Percentiles rank a stretch among this genome's conserved stretches.
These are phyloP conservation scores for Copsychus sechellarum DNA, from an alignment of 2,113 vertebrate species.

Conservation along the genomic window DNA sequence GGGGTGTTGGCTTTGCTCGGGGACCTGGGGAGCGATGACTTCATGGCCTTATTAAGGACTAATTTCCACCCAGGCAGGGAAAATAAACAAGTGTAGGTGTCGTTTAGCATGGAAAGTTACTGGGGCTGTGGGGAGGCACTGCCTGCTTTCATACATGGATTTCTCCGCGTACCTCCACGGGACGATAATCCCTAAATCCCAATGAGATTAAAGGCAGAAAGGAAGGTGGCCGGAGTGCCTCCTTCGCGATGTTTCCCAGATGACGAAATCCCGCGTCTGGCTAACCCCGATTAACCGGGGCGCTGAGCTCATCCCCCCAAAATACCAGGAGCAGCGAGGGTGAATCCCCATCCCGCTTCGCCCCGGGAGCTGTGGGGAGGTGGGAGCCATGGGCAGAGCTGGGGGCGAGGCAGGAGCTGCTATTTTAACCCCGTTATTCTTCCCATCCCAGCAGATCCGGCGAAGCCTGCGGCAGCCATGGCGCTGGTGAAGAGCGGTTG, in stretches of 20 bases:
- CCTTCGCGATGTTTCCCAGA: neutral
- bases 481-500: constrained; percentile 90
- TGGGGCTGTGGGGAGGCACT: neutral
- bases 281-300: neutral
- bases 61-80: neutral
- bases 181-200: constrained; percentile 69
- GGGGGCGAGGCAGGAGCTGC: neutral
- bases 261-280: neutral
- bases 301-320: neutral
- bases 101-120: neutral
- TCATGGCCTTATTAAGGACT: neutral
- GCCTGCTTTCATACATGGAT: neutral
- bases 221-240: neutral
- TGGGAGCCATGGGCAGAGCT: neutral
- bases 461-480: constrained; percentile 71
- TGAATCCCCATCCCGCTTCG: neutral
- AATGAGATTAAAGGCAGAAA: constrained; percentile 18
- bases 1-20: neutral
- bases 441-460: neutral
- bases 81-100: neutral
- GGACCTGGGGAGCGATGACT: neutral
- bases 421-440: neutral
- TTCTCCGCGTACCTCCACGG: neutral
- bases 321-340: neutral
- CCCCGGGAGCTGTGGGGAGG: neutral